phyloP scores from a whole-genome alignment of 2,113 vertebrate genomes.

The Brienomyrus longianalis region DNA sequence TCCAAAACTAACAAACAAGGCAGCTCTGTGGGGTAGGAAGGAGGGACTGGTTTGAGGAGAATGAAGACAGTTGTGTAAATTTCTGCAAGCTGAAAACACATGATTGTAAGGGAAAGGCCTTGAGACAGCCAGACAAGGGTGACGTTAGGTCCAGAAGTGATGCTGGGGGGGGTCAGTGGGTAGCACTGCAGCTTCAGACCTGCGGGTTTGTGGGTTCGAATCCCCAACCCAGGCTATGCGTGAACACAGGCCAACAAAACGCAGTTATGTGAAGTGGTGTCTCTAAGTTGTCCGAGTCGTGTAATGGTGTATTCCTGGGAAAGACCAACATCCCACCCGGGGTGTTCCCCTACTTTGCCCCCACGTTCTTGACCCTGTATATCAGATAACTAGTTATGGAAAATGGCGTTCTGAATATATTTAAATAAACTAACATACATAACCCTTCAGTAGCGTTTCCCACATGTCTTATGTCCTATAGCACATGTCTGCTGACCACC shows the following conservation, averaged over 20 bases:
- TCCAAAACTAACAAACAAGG: constrained; percentile 10
- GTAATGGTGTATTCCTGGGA: background rate
- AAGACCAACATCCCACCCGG: background rate
- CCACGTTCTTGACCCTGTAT: background rate
- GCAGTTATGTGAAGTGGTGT: background rate
- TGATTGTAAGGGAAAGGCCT: background rate
- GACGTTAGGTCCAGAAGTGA: background rate
- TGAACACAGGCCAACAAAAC: background rate
- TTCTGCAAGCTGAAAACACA: background rate
- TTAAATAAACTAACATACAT: background rate
- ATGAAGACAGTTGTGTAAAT: background rate
- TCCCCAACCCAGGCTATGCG: background rate
- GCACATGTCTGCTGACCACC: background rate
- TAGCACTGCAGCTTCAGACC: background rate
- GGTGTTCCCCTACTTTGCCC: background rate
- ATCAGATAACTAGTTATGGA: background rate
- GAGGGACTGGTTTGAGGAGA: background rate
- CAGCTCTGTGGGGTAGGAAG: background rate
- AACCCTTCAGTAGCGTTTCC: background rate
- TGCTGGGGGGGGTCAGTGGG: background rate
- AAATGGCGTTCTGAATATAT: background rate
- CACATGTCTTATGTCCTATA: background rate
- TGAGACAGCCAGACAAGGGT: background rate
- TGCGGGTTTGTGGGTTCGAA: background rate
- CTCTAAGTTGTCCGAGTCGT: background rate